Conservation (phyloP, 2,888 invertebrate species). For the Rhagonycha fulva region DNA sequence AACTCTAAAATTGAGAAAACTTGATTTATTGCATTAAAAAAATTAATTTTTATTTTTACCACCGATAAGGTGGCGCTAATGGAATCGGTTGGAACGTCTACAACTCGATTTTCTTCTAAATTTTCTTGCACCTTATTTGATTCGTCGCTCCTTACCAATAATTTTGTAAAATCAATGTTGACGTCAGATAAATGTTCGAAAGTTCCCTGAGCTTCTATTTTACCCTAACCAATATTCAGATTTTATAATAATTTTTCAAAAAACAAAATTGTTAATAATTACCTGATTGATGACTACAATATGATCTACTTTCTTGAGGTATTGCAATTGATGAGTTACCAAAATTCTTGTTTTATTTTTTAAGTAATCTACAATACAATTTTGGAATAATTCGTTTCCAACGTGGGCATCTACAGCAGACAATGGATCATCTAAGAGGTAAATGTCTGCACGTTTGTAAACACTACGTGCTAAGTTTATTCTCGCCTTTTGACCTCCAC, state of each 20-base stretch:
- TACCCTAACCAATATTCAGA: slow-evolving; percentile 52
- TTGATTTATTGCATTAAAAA: background rate
- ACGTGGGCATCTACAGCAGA: slow-evolving; percentile 81
- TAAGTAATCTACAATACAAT: slow-evolving; percentile 66
- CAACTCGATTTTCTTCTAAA: background rate
- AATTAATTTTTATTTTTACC: background rate
- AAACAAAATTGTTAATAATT: background rate
- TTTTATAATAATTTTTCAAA: background rate
- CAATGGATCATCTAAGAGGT: slow-evolving; percentile 79
- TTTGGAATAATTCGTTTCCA: slow-evolving; percentile 73
- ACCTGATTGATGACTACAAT: slow-evolving; percentile 59
- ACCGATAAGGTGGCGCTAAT: background rate
- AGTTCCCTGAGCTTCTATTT: slow-evolving; percentile 63
- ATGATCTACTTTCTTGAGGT: slow-evolving; percentile 60
- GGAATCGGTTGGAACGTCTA: background rate
- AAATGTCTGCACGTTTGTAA: slow-evolving; percentile 76
- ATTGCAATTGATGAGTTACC: slow-evolving; percentile 75
- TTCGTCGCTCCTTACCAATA: slow-evolving; percentile 40
- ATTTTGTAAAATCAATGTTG: slow-evolving; percentile 65
- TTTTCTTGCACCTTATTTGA: slow-evolving; percentile 25
- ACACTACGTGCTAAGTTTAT: slow-evolving; percentile 78
- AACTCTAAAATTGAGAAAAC: background rate
- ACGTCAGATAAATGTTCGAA: slow-evolving; percentile 61
- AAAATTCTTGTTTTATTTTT: slow-evolving; percentile 65
- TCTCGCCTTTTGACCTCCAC: slow-evolving; percentile 82